These are phyloP conservation scores for Erebia aethiops DNA, from an alignment of 2,888 invertebrate genomes.

Conservation along the genomic window DNA sequence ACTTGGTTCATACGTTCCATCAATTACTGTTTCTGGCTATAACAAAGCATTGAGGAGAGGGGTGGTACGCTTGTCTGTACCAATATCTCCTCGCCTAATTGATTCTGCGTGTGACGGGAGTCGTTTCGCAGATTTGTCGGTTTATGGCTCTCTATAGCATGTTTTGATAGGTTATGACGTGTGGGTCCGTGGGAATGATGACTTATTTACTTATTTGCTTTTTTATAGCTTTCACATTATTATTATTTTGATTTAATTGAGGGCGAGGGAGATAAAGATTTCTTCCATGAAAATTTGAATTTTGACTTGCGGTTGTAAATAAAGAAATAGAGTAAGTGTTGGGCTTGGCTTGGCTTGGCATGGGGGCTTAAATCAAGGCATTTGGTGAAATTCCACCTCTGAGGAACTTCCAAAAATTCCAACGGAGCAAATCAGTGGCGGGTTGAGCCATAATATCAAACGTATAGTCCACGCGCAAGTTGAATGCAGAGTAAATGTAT, in stretches of 20 bases:
- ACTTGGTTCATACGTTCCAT: slow-evolving; percentile 23
- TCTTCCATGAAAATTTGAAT: too few relatives aligned
- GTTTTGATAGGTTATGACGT: slow-evolving; percentile 65
- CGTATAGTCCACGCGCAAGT: too few relatives aligned
- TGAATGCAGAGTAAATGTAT: too few relatives aligned
- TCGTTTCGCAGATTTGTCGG: slow-evolving; percentile 56
- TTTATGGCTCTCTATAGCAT: slow-evolving; percentile 49
- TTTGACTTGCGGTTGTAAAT: too few relatives aligned
- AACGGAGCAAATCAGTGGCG: too few relatives aligned
- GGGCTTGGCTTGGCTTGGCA: too few relatives aligned
- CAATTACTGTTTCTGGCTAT: slow-evolving; percentile 23
- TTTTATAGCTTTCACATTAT: slow-evolving; percentile 1
- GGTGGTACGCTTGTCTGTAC: slow-evolving; percentile 47
- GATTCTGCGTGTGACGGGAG: slow-evolving; percentile 62
- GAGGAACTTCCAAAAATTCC: too few relatives aligned
- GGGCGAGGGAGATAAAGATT: neutral
- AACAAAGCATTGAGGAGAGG: slow-evolving; percentile 35
- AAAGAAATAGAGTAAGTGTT: too few relatives aligned
- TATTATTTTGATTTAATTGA: neutral
- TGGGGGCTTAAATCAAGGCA: too few relatives aligned
- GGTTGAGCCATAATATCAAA: too few relatives aligned
- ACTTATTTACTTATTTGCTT: slow-evolving; percentile 35
- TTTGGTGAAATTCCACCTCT: too few relatives aligned
- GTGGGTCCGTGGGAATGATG: slow-evolving; percentile 56
- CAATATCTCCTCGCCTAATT: slow-evolving; percentile 63